Base-by-base conservation (phyloP, 2,797 vertebrate genomes). In the Eutrigla gurnardus region DNA sequence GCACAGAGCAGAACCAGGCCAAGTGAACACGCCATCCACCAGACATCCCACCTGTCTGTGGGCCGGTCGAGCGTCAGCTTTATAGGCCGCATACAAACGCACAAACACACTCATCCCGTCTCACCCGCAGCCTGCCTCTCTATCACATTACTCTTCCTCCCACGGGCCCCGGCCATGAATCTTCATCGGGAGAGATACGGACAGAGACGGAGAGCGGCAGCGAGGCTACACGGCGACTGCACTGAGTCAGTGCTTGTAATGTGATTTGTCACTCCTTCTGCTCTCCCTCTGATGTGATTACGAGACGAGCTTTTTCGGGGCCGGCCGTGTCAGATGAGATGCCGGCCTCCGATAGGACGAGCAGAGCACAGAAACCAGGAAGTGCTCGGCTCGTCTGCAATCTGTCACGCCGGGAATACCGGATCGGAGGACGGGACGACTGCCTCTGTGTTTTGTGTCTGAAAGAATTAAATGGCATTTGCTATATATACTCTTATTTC, bases 201-300 rank as follows among this genome's bases (percentile, higher is more conserved):
- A 84, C 85, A 86, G 57, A 89, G 85, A 87, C 65, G 68, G 83
- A 86, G 76, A 68, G 73, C 62, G 75, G 69, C 73, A 66, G 55
- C 35, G 67, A 77, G 82, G 80, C 81, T 72, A 80, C 88, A 86
- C 84, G 76, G 77, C 53, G 77, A 79, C 81, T 88, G 84, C 84
- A 75, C 71, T 88, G 90, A 91, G 80, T 91, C 91, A 65, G 83
- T 78, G 77, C 77, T 80, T 74, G 74, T 93, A 91, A 94, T 92
- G 89, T 84, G 88, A 93, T 94, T 93, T 90, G 90, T 89, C 91
- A 88, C 82, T 85, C 91, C 81, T 83, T 84, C 80, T 59, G 79
- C 83, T 86, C 83, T 67, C 46, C 3, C 77, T 53, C 65, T 91
- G 91, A 95, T 93, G 81, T 80, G 90, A 94, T 94, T 93, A 95